phyloP scores from a whole-genome alignment of 2,113 vertebrate genomes.

The Mixornis gularis region DNA sequence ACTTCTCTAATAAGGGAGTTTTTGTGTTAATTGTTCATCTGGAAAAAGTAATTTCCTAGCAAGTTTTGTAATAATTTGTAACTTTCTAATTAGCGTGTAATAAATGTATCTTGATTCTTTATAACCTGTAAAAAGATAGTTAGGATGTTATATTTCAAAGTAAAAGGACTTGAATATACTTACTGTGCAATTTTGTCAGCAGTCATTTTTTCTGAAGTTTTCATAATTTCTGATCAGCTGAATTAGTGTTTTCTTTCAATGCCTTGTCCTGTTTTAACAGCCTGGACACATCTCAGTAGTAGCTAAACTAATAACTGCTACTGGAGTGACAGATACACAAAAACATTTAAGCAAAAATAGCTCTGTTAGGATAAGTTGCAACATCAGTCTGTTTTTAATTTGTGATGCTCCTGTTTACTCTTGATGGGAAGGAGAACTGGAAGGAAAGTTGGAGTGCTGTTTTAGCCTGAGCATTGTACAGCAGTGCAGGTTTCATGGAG shows the following conservation, averaged over 20 bases:
- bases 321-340: not conserved
- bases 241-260: not conserved
- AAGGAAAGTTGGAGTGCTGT: not conserved
- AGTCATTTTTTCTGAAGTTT: not conserved
- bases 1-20: not conserved
- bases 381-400: not conserved
- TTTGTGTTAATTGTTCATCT: not conserved
- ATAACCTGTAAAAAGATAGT: not conserved
- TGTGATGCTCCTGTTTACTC: not conserved
- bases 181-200: not conserved
- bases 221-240: not conserved
- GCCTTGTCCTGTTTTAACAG: not conserved
- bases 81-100: not conserved
- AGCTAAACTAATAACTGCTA: not conserved
- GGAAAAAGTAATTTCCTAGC: not conserved
- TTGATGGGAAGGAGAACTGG: not conserved
- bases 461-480: not conserved
- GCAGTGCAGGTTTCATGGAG: not conserved
- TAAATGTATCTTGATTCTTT: not conserved
- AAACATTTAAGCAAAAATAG: not conserved
- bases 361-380: not conserved
- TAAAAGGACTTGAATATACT: not conserved
- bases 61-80: not conserved
- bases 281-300: not conserved
- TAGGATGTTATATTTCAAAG: not conserved